phyloP scores from a whole-genome alignment of 1,140 invertebrate species.

The Papilio xuthus region DNA sequence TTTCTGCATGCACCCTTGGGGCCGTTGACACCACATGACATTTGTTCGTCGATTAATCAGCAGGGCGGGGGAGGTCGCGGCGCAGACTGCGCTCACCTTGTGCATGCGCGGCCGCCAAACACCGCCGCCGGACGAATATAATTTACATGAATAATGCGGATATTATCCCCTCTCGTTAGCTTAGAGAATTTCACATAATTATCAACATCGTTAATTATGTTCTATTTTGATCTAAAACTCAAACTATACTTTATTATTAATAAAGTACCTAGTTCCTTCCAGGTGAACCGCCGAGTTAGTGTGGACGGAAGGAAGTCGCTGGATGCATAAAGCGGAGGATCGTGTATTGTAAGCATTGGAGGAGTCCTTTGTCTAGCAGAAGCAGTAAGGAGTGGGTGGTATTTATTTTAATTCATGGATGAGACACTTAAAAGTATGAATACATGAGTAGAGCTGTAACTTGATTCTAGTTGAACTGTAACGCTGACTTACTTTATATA shows the following conservation, averaged over 20 bases:
- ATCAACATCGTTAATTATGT: background rate
- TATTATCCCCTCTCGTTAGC: slow-evolving; percentile 18
- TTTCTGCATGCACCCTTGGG: slow-evolving; percentile 44
- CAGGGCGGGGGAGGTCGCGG: slow-evolving; percentile 46
- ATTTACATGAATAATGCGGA: slow-evolving; percentile 41
- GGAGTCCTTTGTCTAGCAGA: too few species aligned
- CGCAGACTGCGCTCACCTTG: slow-evolving; percentile 43
- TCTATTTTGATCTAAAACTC: background rate
- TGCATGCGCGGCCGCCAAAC: slow-evolving; percentile 42
- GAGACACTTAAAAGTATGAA: too few species aligned
- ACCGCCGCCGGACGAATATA: slow-evolving; percentile 8
- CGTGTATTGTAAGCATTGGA: too few species aligned
- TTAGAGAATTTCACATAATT: background rate
- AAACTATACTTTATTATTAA: background rate
- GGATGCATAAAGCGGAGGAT: too few species aligned
- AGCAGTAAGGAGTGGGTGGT: too few species aligned
- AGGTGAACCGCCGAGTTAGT: too few species aligned
- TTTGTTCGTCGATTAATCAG: slow-evolving; percentile 46
- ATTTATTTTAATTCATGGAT: too few species aligned
- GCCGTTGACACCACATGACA: slow-evolving; percentile 50
- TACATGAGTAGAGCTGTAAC: too few species aligned
- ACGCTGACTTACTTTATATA: too few species aligned
- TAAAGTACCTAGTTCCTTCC: background rate
- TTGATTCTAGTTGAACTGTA: too few species aligned
- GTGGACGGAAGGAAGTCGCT: too few species aligned